Base-by-base conservation (phyloP, 2,797 vertebrate species). In the Psittacula derbiana region DNA sequence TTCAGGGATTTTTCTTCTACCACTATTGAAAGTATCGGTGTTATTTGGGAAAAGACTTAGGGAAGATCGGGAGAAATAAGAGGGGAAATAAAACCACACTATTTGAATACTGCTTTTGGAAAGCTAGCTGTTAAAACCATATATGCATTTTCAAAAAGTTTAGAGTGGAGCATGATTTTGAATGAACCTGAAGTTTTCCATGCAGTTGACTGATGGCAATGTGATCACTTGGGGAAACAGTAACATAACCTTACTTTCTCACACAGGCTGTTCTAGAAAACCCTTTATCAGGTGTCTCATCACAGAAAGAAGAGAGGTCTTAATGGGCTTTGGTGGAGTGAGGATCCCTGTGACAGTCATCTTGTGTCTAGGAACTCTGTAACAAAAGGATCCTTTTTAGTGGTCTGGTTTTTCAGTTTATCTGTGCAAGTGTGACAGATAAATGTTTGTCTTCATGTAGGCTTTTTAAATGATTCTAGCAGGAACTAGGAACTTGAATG, bases 21-120 rank as follows among this genome's bases (percentile, higher is more conserved):
- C 28, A 2, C 28, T 79, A 3, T 57, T 4, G 38, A 10, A 20
- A 38, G 31, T 21, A 3, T 7, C 57, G 1, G 18, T 65, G 0
- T 31, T 62, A 28, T 18, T 33, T 31, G 70, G 62, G 71, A 16
- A 11, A 19, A 25, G 38, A 3, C 47, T 30, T 3, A 0, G 21
- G 49, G 52, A 61, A 57, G 7, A 8, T 8, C 0, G 2, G 27
- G 46, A 49, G 79, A 65, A 71, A 55, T 44, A 53, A 46, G 23
- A 61, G 17, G 21, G 33, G 13, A 49, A 33, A 36, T 7, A 2
- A 10, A 12, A 41, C 38, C 0, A 11, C 18, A 15, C 49, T 9
- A 1, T 41, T 13, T 4, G 23, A 38, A 11, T 15, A 7, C 14
- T 36, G 0, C 65, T 60, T 16, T 28, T 16, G 58, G 70, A 47